Evolutionary conservation across 2,797 vertebrate species (phyloP).

Genomic region (Margarornis squamiger): DNA sequence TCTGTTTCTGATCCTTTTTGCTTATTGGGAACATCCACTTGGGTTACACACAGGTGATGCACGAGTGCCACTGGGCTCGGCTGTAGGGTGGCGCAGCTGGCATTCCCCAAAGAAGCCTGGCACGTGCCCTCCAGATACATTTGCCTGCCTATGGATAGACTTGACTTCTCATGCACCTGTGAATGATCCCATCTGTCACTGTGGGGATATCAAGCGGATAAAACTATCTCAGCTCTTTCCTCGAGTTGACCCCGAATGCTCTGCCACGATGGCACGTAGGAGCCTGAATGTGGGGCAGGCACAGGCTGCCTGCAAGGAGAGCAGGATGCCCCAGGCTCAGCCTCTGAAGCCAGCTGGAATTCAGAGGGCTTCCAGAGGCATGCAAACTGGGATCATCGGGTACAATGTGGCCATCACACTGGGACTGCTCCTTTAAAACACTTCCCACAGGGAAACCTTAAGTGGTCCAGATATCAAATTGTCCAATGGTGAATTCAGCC

Average conservation of each 20-base stretch:
- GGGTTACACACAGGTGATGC: background rate
- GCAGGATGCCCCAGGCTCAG: background rate
- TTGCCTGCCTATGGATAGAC: background rate
- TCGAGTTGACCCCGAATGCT: background rate
- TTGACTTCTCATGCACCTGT: background rate
- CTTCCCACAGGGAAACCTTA: rapidly evolving
- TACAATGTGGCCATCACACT: rapidly evolving
- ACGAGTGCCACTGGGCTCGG: background rate
- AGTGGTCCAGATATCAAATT: background rate
- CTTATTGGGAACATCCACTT: background rate
- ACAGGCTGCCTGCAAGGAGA: background rate
- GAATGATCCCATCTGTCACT: background rate
- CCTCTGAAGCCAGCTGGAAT: background rate
- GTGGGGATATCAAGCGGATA: background rate
- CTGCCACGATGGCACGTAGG: background rate
- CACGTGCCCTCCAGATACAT: background rate
- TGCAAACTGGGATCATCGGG: rapidly evolving
- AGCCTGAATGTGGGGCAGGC: background rate
- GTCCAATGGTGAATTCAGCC: background rate
- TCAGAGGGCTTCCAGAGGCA: background rate
- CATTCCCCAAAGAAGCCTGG: background rate
- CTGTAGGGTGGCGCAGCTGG: background rate
- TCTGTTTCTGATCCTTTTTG: background rate
- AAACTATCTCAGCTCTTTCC: background rate
- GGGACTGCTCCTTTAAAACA: background rate